phyloP scores from a whole-genome alignment of 1,140 invertebrate genomes.

The Papilio glaucus region DNA sequence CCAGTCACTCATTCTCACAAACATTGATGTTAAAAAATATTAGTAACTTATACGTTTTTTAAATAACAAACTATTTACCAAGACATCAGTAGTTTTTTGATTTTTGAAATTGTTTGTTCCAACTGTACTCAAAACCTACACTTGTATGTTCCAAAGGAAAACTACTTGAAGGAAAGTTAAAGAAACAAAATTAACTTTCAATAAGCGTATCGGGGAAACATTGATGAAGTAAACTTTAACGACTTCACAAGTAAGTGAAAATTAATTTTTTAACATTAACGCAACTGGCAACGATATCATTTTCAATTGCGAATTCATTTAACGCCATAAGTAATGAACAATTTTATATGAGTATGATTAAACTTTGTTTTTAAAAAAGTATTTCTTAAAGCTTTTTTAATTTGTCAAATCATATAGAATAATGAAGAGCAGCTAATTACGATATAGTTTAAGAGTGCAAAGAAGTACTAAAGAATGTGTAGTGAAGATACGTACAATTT shows the following conservation, averaged over 20 bases:
- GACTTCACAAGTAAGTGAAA: constrained; percentile 74
- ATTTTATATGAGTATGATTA: constrained; percentile 39
- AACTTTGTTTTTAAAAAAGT: constrained; percentile 12
- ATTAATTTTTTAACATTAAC: constrained; percentile 71
- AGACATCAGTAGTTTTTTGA: background rate
- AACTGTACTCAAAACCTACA: background rate
- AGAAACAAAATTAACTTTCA: constrained; percentile 64
- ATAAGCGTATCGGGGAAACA: constrained; percentile 63
- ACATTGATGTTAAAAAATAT: no score
- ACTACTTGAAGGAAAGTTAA: constrained; percentile 41
- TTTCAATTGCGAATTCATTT: constrained; percentile 70
- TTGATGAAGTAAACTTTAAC: constrained; percentile 68
- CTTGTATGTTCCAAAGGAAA: constrained; percentile 10
- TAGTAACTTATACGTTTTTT: background rate
- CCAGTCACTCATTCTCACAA: no score
- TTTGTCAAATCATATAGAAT: background rate
- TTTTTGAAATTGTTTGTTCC: background rate
- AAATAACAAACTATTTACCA: background rate
- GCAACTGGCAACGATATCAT: constrained; percentile 51
- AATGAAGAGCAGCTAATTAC: background rate
- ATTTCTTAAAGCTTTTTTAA: background rate
- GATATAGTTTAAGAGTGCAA: no score
- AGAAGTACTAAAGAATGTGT: no score
- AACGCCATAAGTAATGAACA: constrained; percentile 55
- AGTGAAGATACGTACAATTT: no score